These are phyloP conservation scores for Drosophila picticornis DNA, from an alignment of 2,888 invertebrate genomes.

Conservation along the genomic window DNA sequence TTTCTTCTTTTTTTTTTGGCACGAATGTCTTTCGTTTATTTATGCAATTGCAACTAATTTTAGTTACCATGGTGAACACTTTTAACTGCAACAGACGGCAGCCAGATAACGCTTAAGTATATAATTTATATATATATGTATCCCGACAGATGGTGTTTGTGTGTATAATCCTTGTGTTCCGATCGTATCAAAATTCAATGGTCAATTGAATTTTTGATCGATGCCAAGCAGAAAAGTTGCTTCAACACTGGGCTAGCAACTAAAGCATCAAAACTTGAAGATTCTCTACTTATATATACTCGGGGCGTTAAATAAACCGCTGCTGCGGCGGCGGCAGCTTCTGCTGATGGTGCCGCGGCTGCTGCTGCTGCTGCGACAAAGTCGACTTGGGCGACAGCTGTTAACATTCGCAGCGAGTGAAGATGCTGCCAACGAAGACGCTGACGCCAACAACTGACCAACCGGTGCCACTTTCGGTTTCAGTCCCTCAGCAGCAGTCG, in stretches of 20 bases:
- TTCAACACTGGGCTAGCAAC: conserved; percentile 85
- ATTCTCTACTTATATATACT: conserved; percentile 85
- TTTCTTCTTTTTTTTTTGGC: conserved; percentile 19
- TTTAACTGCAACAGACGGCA: conserved; percentile 68
- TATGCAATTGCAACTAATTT: conserved; percentile 38
- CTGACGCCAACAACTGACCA: conserved; percentile 61
- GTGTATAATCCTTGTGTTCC: conserved; percentile 69
- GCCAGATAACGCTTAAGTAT: conserved; percentile 35
- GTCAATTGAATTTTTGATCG: conserved; percentile 84
- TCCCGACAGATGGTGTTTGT: conserved; percentile 44
- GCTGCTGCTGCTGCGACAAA: conserved; percentile 24
- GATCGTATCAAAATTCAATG: conserved; percentile 84
- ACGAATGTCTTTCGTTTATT: conserved; percentile 44
- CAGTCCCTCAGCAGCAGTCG: conserved; percentile 40
- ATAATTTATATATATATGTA: conserved; percentile 23
- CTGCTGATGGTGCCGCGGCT: conserved; percentile 3
- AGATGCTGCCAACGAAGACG: conserved; percentile 65
- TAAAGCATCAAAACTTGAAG: conserved; percentile 84
- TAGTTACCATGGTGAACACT: conserved; percentile 82
- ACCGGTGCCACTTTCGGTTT: conserved; percentile 54
- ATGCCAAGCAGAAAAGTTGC: conserved; percentile 77
- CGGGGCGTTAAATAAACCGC: conserved; percentile 56
- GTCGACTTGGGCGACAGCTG: conserved; percentile 83
- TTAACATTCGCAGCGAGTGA: conserved; percentile 78
- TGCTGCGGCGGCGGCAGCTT: conserved; percentile 21